phyloP scores from a whole-genome alignment of 2,888 invertebrate species.

The Tetanocera ferruginea region DNA sequence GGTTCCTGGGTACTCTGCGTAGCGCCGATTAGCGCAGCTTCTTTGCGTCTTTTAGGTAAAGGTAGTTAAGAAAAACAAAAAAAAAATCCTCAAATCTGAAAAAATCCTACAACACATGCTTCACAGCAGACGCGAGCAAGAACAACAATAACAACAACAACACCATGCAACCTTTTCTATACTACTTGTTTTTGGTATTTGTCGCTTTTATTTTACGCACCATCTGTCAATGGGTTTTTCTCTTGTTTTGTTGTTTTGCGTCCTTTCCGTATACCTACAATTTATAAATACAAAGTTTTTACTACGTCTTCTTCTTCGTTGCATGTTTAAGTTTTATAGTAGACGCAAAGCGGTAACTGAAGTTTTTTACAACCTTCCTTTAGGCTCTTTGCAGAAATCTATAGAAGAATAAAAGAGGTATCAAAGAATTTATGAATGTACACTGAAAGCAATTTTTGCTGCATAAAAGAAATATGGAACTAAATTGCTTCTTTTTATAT shows the following conservation, averaged over 20 bases:
- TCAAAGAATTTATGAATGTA: neutral
- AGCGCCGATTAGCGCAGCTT: conserved; percentile 19
- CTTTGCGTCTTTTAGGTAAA: neutral
- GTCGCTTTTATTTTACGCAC: conserved; percentile 45
- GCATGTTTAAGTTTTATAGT: conserved; percentile 6
- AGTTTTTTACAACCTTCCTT: conserved; percentile 12
- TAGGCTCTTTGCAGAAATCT: neutral
- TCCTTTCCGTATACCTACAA: conserved; percentile 14
- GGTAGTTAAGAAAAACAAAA: neutral
- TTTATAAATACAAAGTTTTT: conserved; percentile 2
- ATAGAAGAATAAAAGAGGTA: conserved; percentile 16
- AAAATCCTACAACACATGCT: conserved; percentile 23
- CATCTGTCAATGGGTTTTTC: conserved; percentile 48
- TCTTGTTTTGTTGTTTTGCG: conserved; percentile 22
- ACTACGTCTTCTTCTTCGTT: conserved; percentile 30
- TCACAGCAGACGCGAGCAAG: conserved; percentile 21
- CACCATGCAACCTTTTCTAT: conserved; percentile 40
- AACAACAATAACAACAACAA: conserved; percentile 28
- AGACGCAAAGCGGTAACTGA: conserved; percentile 37
- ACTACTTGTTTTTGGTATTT: conserved; percentile 40
- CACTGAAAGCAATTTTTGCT: neutral
- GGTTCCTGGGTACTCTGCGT: neutral
- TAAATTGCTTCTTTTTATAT: too few relatives aligned
- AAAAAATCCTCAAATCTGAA: neutral
- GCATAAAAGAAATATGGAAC: too few relatives aligned